These are phyloP conservation scores for Dendrolimus kikuchii DNA, from an alignment of 1,140 invertebrate species.

Conservation along the genomic window DNA sequence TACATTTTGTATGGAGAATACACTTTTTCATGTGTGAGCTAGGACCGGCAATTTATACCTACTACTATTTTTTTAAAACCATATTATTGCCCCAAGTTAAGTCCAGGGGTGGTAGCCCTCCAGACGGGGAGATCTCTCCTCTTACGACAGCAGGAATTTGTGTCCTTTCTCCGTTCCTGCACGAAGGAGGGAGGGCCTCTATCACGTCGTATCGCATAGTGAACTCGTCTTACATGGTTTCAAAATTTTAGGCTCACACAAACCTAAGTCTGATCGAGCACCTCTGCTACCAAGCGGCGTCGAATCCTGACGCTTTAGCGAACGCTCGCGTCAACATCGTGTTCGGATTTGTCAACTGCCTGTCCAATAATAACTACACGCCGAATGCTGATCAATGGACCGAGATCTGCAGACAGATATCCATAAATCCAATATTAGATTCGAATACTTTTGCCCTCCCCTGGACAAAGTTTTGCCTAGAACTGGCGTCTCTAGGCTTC, in stretches of 20 bases:
- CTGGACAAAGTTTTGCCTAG: constrained; percentile 66
- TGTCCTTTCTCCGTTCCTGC: too few relatives aligned
- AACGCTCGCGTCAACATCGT: constrained; percentile 39
- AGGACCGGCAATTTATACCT: too few relatives aligned
- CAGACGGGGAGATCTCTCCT: too few relatives aligned
- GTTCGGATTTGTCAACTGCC: constrained; percentile 66
- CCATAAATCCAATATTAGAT: constrained; percentile 43
- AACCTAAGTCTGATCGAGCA: constrained; percentile 73
- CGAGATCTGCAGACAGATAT: constrained; percentile 53
- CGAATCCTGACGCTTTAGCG: constrained; percentile 43
- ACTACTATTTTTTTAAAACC: too few relatives aligned
- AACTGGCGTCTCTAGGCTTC: constrained; percentile 71
- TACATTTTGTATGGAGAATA: too few relatives aligned
- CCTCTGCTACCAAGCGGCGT: constrained; percentile 58
- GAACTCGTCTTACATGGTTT: too few relatives aligned
- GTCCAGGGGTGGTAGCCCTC: too few relatives aligned
- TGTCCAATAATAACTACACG: constrained; percentile 74
- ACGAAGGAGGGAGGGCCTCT: too few relatives aligned
- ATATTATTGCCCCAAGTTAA: too few relatives aligned
- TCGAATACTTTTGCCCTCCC: constrained; percentile 42
- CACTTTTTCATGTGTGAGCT: too few relatives aligned
- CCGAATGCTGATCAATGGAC: constrained; percentile 71
- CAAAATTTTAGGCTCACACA: constrained; percentile 56
- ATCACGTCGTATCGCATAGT: too few relatives aligned
- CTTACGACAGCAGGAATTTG: too few relatives aligned